These are phyloP conservation scores for Psittacula cyanocephala DNA, from an alignment of 2,113 vertebrate genomes.

Conservation along the genomic window DNA sequence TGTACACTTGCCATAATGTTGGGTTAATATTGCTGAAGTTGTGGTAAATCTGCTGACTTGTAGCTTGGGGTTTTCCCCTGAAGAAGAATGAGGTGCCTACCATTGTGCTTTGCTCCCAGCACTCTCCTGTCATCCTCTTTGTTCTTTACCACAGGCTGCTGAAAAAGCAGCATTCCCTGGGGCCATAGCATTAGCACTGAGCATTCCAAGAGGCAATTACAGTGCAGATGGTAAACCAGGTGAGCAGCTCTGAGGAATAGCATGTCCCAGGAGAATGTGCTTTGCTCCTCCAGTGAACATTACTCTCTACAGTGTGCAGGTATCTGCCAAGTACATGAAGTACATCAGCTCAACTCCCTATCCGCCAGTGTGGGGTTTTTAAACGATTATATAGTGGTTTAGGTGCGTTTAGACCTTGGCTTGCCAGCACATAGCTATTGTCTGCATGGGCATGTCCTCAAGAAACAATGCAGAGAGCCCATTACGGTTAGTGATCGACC, in stretches of 20 bases:
- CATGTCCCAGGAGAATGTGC: not conserved
- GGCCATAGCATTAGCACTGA: not conserved
- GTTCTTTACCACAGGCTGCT: not conserved
- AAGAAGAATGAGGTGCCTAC: not conserved
- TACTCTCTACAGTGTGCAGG: not conserved
- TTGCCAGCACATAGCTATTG: slow-evolving; percentile 26
- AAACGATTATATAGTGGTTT: not conserved
- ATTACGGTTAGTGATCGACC: slow-evolving; percentile 32
- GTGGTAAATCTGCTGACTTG: not conserved
- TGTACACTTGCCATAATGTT: not conserved
- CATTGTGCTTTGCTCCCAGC: not conserved
- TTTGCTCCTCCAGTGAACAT: not conserved
- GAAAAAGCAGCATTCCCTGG: not conserved
- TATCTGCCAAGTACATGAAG: not conserved
- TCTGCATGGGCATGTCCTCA: slow-evolving; percentile 32
- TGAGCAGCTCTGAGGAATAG: not conserved
- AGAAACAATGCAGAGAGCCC: not conserved
- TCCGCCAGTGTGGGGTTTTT: not conserved
- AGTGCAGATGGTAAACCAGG: not conserved
- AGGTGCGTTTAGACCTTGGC: not conserved
- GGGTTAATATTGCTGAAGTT: not conserved
- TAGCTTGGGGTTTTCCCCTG: not conserved
- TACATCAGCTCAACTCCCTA: not conserved
- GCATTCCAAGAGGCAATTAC: slow-evolving; percentile 14
- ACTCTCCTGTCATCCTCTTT: not conserved